Evolutionary conservation across 2,113 vertebrate genomes (phyloP).

Genomic region (Trinectes maculatus): DNA sequence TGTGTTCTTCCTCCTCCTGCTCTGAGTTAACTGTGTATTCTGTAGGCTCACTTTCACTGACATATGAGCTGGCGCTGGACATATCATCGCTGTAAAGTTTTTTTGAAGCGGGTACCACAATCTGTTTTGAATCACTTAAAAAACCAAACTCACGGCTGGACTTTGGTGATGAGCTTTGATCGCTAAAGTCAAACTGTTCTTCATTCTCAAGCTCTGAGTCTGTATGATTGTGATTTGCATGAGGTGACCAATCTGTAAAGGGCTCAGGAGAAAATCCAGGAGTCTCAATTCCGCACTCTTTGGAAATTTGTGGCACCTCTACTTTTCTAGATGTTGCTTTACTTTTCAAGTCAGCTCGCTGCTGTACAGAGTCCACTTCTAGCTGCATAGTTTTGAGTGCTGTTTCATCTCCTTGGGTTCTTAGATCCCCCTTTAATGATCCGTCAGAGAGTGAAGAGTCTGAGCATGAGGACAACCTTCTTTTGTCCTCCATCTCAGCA

Average conservation of each 20-base stretch:
- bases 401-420: background rate
- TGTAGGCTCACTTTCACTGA: conserved; percentile 65
- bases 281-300: conserved; percentile 10
- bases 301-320: conserved; percentile 25
- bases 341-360: conserved; percentile 37
- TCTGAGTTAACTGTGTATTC: conserved; percentile 67
- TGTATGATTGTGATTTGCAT: conserved; percentile 22
- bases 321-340: background rate
- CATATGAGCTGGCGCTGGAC: conserved; percentile 65
- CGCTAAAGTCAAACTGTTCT: conserved; percentile 82
- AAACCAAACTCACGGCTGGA: conserved; percentile 52
- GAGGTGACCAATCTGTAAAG: conserved; percentile 58
- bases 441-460: conserved; percentile 59
- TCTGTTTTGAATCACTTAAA: conserved; percentile 37
- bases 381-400: conserved; percentile 11
- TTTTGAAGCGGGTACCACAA: conserved; percentile 20
- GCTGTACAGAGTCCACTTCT: conserved; percentile 45
- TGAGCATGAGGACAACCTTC: conserved; percentile 61
- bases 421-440: conserved; percentile 11
- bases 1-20: conserved; percentile 25
- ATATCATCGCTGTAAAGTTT: conserved; percentile 23
- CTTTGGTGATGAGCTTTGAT: conserved; percentile 63
- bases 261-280: conserved; percentile 54
- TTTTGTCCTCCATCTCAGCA: conserved; percentile 34
- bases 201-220: conserved; percentile 72